Evolutionary conservation across 1,140 invertebrate genomes (phyloP).

Genomic region (Steinernema khuongi): DNA sequence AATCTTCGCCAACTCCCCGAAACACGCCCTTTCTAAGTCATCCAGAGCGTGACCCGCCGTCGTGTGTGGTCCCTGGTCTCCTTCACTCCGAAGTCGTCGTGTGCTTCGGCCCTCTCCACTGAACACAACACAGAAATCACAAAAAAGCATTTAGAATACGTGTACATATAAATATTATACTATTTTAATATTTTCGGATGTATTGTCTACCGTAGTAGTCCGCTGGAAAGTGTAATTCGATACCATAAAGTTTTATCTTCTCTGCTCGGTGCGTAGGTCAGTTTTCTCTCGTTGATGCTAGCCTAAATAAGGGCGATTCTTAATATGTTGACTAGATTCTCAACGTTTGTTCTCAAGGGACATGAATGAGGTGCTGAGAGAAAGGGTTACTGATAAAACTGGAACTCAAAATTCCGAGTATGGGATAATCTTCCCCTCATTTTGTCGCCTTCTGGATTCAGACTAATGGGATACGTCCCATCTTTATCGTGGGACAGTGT

Average conservation of each 20-base stretch:
- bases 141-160: constrained; percentile 16
- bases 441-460: too few relatives aligned
- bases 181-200: neutral
- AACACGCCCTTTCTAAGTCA: neutral
- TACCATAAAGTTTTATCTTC: neutral
- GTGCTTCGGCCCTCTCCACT: neutral
- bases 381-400: too few relatives aligned
- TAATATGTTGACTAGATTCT: too few relatives aligned
- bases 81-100: neutral
- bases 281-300: too few relatives aligned
- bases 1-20: constrained; percentile 9
- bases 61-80: neutral
- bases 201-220: neutral
- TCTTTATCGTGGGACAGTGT: too few relatives aligned
- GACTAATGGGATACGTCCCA: too few relatives aligned
- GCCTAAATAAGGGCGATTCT: too few relatives aligned
- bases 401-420: too few relatives aligned
- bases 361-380: too few relatives aligned
- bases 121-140: neutral
- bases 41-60: neutral
- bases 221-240: neutral
- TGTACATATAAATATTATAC: constrained; percentile 13
- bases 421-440: too few relatives aligned
- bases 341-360: too few relatives aligned
- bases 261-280: too few relatives aligned